phyloP scores from a whole-genome alignment of 2,113 vertebrate genomes.

The Gulo gulo region DNA sequence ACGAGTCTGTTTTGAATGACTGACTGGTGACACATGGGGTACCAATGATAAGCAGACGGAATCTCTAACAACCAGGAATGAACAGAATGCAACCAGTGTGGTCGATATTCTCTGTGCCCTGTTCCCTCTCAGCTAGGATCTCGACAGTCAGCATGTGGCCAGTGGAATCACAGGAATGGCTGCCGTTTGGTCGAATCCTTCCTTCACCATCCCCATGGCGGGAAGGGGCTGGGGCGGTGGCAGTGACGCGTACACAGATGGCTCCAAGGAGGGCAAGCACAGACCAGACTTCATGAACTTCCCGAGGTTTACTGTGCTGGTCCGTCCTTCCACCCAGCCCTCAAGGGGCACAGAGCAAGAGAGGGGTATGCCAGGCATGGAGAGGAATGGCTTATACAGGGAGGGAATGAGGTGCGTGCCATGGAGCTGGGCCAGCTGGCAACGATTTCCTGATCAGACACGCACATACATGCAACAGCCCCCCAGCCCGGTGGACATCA shows the following conservation, averaged over 20 bases:
- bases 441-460: not conserved
- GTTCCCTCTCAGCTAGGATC: not conserved
- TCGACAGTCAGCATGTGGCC: not conserved
- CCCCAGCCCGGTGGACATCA: not conserved
- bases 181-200: not conserved
- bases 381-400: not conserved
- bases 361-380: not conserved
- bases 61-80: not conserved
- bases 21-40: too few species aligned
- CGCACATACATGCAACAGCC: accelerated
- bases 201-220: too few species aligned
- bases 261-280: not conserved
- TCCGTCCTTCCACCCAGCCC: not conserved
- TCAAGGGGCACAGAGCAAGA: not conserved
- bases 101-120: not conserved
- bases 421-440: not conserved
- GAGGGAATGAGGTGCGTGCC: not conserved
- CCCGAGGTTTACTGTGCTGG: not conserved
- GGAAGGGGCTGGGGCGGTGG: accelerated
- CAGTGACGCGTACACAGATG: not conserved
- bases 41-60: not conserved
- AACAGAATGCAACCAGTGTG: not conserved
- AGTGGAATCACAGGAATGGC: not conserved
- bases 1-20: too few species aligned
- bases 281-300: not conserved